These are phyloP conservation scores for Gavialis gangeticus DNA, from an alignment of 2,113 vertebrate species.

Conservation along the genomic window DNA sequence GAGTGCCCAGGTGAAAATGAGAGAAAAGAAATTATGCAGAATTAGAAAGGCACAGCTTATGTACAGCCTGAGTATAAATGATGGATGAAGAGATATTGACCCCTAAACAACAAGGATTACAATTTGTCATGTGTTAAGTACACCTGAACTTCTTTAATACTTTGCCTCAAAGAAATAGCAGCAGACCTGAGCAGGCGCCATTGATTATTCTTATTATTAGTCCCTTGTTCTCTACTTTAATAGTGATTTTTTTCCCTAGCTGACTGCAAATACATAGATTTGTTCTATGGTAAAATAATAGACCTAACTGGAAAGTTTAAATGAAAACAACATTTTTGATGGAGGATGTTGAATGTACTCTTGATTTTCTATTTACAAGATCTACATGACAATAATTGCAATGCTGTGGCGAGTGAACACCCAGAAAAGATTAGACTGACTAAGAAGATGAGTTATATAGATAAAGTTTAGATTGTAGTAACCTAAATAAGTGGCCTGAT, in stretches of 20 bases:
- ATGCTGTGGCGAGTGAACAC: not conserved
- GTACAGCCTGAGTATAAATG: not conserved
- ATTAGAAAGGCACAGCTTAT: fast-evolving
- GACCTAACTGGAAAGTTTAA: not conserved
- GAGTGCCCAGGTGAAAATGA: not conserved
- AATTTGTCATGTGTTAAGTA: not conserved
- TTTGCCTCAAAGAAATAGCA: not conserved
- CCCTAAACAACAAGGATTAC: not conserved
- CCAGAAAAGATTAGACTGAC: not conserved
- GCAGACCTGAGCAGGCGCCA: not conserved
- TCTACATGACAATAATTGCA: not conserved
- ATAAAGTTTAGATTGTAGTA: not conserved
- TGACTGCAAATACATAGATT: not conserved
- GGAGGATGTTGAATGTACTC: not conserved
- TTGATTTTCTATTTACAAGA: not conserved
- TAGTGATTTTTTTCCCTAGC: fast-evolving
- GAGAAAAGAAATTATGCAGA: fast-evolving
- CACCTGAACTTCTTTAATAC: not conserved
- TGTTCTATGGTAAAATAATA: not conserved
- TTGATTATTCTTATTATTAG: not conserved
- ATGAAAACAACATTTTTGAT: not conserved
- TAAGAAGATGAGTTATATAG: not conserved
- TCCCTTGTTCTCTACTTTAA: not conserved
- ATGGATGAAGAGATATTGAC: not conserved
- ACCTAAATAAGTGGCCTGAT: not conserved